phyloP scores from a whole-genome alignment of 1,140 invertebrate species.

The Cydia fagiglandana region DNA sequence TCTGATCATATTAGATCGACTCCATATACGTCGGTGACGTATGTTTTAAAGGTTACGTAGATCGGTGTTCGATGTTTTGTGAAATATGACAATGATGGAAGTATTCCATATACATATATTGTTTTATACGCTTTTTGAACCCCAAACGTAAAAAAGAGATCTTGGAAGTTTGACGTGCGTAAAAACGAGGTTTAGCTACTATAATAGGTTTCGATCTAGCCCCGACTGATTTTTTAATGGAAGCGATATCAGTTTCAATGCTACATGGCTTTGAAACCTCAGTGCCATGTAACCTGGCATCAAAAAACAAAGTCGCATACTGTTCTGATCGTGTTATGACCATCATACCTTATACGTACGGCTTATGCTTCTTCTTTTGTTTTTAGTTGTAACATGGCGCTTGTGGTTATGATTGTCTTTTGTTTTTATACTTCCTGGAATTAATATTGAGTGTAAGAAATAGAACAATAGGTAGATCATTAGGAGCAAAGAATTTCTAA shows the following conservation, averaged over 20 bases:
- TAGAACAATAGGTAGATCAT: no score
- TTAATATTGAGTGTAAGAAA: not conserved
- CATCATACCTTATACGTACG: not conserved
- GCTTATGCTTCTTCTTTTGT: not conserved
- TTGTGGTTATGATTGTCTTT: not conserved
- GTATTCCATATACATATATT: not conserved
- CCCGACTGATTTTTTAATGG: no score
- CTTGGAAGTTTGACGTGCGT: no score
- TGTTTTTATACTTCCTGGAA: not conserved
- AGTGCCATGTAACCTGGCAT: not conserved
- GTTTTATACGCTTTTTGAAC: no score
- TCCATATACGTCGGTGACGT: not conserved
- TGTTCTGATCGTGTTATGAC: not conserved
- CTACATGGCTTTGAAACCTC: no score
- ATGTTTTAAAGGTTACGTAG: constrained; percentile 15
- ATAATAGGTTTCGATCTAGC: no score
- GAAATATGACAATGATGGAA: not conserved
- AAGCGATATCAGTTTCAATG: no score
- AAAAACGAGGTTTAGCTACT: no score
- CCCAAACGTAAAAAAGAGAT: no score
- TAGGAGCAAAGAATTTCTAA: no score
- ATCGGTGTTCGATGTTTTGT: not conserved
- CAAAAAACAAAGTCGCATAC: not conserved
- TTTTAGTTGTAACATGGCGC: not conserved
- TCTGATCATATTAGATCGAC: constrained; percentile 22